These are phyloP conservation scores for Caenorhabditis doughertyi DNA, from an alignment of 2,888 invertebrate species.

Conservation along the genomic window DNA sequence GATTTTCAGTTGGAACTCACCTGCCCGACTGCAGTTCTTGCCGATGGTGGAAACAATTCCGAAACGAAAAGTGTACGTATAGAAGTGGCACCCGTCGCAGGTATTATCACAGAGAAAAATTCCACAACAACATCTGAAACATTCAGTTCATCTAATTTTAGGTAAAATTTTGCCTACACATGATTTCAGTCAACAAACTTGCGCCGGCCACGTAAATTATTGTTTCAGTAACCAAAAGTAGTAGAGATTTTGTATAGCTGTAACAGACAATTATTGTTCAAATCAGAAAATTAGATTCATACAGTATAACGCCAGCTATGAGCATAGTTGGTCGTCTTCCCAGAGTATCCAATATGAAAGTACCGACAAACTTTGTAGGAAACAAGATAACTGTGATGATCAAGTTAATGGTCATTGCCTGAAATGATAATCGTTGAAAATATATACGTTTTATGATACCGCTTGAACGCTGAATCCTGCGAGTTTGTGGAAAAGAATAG, in stretches of 20 bases:
- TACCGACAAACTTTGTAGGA: conserved; percentile 61
- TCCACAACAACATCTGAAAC: conserved; percentile 58
- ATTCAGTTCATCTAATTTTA: neutral
- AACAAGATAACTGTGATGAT: conserved; percentile 42
- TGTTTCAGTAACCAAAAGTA: conserved; percentile 1
- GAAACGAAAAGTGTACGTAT: conserved; percentile 45
- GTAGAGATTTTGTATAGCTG: conserved; percentile 32
- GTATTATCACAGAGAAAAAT: conserved; percentile 6
- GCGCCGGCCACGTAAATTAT: conserved; percentile 21
- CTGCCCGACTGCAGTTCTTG: conserved; percentile 65
- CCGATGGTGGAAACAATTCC: conserved; percentile 66
- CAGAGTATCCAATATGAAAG: conserved; percentile 57
- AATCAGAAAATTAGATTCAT: neutral
- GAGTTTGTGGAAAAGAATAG: neutral
- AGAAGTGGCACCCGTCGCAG: conserved; percentile 52
- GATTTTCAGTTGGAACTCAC: too few relatives aligned
- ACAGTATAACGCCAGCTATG: conserved; percentile 52
- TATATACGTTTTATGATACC: neutral
- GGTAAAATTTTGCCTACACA: conserved; percentile 12
- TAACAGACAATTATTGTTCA: neutral
- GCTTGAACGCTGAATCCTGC: conserved; percentile 24
- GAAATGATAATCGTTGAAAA: neutral
- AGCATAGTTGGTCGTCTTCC: conserved; percentile 63
- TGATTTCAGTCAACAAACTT: conserved; percentile 13
- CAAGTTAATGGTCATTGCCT: conserved; percentile 61